Base-by-base conservation (phyloP, 2,797 vertebrate species). In the Calcarius lapponicus region DNA sequence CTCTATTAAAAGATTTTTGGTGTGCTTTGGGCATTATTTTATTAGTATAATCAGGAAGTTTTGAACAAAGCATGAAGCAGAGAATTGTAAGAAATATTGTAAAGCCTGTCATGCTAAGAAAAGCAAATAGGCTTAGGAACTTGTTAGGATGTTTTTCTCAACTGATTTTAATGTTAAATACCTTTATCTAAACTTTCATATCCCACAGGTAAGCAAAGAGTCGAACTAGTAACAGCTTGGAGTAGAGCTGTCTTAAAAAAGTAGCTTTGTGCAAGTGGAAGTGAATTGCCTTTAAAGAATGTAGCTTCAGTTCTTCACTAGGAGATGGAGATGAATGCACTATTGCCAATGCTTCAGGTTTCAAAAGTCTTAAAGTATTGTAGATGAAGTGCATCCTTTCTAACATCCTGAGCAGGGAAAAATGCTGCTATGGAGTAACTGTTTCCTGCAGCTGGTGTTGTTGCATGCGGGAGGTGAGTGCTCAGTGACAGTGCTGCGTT, bases 1-100 rank as follows among this genome's bases (percentile, higher is more conserved):
- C 61, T 91, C 74, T 73, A 51, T 93, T 90, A 86, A 81, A 78
- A 94, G 80, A 45, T 40, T 95, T 92, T 91, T 75, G 3, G 8
- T 90, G 42, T 65, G 70, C 80, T 92, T 86, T 88, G 38, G 71
- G 90, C 64, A 15, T 79, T 92, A 73, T 96, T 95, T 95, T 90
- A 70, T 92, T 88, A 28, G 64, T 67, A 71, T 91, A 88, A 90
- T 73, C 48, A 26, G 51, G 64, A 86, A 75, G 62, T 91, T 87
- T 91, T 67, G 66, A 91, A 92, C 36, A 88, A 91, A 90, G 84
- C 38, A 36, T 2, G 43, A 88, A 84, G 56, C 34, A 29, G 74
- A 87, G 79, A 66, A 53, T 58, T 60, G 51, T 19, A 81, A 70
- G 71, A 70, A 88, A 42, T 78, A 53, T 4, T 70, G 29, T 66